Evolutionary conservation across 2,888 invertebrate species (phyloP), one percentile per base, ranked within the genome.

Genomic region (Tachina fera): DNA sequence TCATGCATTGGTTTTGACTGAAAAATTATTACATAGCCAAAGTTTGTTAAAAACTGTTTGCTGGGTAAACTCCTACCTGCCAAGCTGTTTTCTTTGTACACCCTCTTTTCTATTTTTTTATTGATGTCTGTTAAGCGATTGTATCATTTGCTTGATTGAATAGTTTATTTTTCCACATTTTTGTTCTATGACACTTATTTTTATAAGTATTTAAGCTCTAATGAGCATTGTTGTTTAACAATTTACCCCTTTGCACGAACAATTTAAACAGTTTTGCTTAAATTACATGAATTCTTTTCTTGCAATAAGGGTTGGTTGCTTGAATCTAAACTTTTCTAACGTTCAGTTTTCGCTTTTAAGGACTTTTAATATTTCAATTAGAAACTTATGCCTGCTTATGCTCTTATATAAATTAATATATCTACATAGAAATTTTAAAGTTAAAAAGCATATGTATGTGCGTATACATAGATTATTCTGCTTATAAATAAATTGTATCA

Each of bases 101-200:
- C 60, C 47, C 19, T n/a, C 49, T 8, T 22, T 67, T 45, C 43
- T 49, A 60, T 74, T 79, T 68, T 67, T 41, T 58, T 22, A 45
- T 67, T 72, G 65, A 76, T 72, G 71, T 22, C 53, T 76, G 80
- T 39, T 67, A 60, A 80, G 58, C 65, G 80, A 84, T 80, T 80
- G 76, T 80, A 76, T 82, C 77, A 78, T 63, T 82, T 81, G 49
- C 43, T 74, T 85, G 85, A 85, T 82, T 85, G 82, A 78, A 78
- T 82, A 75, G 70, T 77, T 80, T 31, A 58, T 58, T 58, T 67
- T 58, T 49, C 13, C 39, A 3, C n/a, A 45, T 51, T 13, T 16
- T 16, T 39, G 43, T 43, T 51, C 39, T 31, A 43, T 16, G 16
- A n/a, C 9, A 39, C 11, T 71, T 61, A 47, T 31, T 31, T 31